A percentile compares a stretch with the other conserved stretches of the same genome.
Evolutionary conservation across 2,113 vertebrate genomes (phyloP).

Genomic region (Cygnus buccinator): DNA sequence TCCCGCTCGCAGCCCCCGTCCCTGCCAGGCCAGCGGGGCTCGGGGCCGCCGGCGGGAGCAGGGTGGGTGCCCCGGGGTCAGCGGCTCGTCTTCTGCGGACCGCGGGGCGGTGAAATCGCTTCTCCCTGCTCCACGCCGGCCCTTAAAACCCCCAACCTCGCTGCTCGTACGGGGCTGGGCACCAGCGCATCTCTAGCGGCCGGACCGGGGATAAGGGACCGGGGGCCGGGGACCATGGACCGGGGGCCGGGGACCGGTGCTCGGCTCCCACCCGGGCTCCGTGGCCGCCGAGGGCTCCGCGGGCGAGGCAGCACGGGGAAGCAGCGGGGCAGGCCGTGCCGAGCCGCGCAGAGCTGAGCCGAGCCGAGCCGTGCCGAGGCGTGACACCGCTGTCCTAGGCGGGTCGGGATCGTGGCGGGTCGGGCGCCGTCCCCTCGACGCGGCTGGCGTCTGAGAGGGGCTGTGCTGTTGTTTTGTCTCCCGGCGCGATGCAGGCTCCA

Average conservation of each 20-base stretch:
- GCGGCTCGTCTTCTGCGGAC: not conserved
- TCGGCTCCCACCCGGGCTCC: too few relatives aligned
- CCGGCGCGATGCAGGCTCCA: slow-evolving; percentile 87
- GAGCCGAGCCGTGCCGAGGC: not conserved
- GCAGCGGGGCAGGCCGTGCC: too few relatives aligned
- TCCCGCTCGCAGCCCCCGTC: not conserved
- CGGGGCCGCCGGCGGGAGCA: not conserved
- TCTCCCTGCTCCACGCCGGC: not conserved
- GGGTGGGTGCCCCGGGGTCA: not conserved
- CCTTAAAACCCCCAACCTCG: not conserved
- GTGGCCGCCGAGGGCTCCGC: too few relatives aligned
- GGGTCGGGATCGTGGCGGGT: not conserved
- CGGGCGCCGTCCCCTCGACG: not conserved
- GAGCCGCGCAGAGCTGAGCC: not conserved
- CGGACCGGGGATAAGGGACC: not conserved
- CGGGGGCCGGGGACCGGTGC: not conserved
- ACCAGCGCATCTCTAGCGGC: not conserved
- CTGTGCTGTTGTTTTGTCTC: slow-evolving; percentile 73
- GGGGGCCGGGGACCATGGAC: too few relatives aligned
- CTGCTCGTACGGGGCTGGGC: accelerated
- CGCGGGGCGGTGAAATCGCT: not conserved
- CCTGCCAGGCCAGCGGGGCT: not conserved
- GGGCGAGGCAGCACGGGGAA: too few relatives aligned
- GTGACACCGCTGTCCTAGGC: too few relatives aligned
- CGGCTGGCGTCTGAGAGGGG: slow-evolving; percentile 41